Evolutionary conservation across 2,888 invertebrate species (phyloP), one percentile per base, ranked within the genome.

Genomic region (Rhagonycha lutea): DNA sequence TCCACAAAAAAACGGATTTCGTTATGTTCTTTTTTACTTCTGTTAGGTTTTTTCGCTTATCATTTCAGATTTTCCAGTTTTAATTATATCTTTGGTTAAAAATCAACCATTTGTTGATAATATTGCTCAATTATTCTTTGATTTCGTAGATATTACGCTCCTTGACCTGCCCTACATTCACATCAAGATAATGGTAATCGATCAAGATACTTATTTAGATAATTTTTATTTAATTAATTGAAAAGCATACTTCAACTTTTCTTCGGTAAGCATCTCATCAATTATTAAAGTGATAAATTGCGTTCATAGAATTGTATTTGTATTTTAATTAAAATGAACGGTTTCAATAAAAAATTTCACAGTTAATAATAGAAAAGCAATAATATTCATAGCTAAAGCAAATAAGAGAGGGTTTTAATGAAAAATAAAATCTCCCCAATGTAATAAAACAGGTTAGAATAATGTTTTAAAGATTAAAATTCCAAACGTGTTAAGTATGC

Each of bases 391-490:
- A n/a, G 47, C n/a, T 47, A 26, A 47, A 70, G 74, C 71, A 71
- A 65, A 68, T 72, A 68, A 28, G 68, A 67, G 68, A 29, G 73
- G 74, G 74, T 47, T 69, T 65, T 75, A 71, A 77, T 69, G 12
- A 76, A 70, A 78, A 77, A 75, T 76, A 76, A 73, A 78, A 47
- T 74, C 71, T 65, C 77, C 74, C 77, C 69, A 73, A 73, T 69
- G 72, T 72, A 79, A 80, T 80, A 80, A 82, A 82, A 80, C 81
- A 81, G 82, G 81, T 82, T 79, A 77, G 81, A 79, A 82, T 82
- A 82, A 83, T 83, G 80, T 83, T 83, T 83, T 82, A 81, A 81
- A 84, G 82, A 84, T 84, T 84, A 83, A 81, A 84, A 84, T 84
- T 83, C 83, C 83, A 80, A 83, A 81, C 83, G 79, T 80, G 81